phyloP scores from a whole-genome alignment of 2,797 vertebrate species.

The Bradypodion ventrale region DNA sequence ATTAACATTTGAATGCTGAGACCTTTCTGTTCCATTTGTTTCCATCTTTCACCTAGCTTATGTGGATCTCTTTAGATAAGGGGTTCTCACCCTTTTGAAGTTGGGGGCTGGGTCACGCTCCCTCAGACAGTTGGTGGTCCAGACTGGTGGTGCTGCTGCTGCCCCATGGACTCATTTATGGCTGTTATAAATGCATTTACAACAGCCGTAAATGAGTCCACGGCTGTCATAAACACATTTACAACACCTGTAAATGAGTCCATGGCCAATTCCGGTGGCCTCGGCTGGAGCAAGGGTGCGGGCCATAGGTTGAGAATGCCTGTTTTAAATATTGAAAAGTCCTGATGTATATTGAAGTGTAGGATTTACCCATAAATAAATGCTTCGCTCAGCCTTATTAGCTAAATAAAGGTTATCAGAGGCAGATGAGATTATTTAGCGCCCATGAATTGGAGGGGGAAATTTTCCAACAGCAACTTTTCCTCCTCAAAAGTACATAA shows the following conservation, averaged over 20 bases:
- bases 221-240: no score
- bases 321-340: neutral
- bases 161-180: no score
- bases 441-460: neutral
- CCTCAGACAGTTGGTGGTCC: no score
- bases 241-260: no score
- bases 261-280: no score
- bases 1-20: constrained; percentile 52
- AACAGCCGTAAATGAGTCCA: no score
- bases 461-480: constrained; percentile 19
- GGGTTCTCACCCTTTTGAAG: no score
- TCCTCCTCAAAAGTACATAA: neutral
- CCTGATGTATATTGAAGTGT: neutral
- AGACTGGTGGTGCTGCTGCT: no score
- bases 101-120: no score
- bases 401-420: constrained; percentile 16
- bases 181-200: no score
- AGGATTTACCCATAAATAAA: constrained; percentile 45
- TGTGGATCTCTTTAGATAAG: constrained; percentile 12
- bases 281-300: no score
- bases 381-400: neutral
- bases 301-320: no score
- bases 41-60: constrained; percentile 41
- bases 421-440: constrained; percentile 32
- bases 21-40: constrained; percentile 52